Conservation (phyloP, 2,888 invertebrate species). For the Suillia variegata region DNA sequence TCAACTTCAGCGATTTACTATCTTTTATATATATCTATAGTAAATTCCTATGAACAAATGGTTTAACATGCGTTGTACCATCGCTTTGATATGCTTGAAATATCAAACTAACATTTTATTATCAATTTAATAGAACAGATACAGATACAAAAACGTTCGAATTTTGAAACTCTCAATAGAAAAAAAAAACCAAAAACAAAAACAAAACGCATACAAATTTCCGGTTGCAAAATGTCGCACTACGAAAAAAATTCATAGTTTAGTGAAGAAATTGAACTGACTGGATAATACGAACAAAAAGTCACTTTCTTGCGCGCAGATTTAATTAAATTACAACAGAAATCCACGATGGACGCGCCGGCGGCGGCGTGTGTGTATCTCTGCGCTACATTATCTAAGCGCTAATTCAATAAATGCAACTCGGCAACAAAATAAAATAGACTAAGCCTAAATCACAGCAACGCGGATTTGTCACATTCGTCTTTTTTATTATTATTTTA, state of each 20-base stretch:
- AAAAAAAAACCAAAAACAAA: no score
- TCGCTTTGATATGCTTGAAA: no score
- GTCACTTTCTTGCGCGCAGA: constrained; percentile 13
- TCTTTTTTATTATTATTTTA: not conserved
- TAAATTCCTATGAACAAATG: no score
- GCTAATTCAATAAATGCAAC: not conserved
- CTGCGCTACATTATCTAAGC: constrained; percentile 2
- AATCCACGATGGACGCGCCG: not conserved
- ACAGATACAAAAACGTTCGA: constrained; percentile 3
- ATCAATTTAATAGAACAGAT: no score
- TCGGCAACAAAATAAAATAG: not conserved
- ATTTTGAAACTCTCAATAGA: no score
- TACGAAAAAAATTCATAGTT: constrained; percentile 23
- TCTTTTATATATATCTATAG: no score
- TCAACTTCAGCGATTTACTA: no score
- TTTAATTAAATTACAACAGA: constrained; percentile 33
- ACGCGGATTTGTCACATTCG: not conserved
- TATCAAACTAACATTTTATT: no score
- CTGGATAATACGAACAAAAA: no score
- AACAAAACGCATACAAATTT: no score
- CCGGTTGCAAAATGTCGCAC: constrained; percentile 5
- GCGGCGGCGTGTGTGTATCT: not conserved
- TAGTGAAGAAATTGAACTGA: constrained; percentile 31
- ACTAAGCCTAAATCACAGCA: not conserved
- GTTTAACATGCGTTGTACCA: no score